These are phyloP conservation scores for Sitta europaea DNA, from an alignment of 2,113 vertebrate species.

Conservation along the genomic window DNA sequence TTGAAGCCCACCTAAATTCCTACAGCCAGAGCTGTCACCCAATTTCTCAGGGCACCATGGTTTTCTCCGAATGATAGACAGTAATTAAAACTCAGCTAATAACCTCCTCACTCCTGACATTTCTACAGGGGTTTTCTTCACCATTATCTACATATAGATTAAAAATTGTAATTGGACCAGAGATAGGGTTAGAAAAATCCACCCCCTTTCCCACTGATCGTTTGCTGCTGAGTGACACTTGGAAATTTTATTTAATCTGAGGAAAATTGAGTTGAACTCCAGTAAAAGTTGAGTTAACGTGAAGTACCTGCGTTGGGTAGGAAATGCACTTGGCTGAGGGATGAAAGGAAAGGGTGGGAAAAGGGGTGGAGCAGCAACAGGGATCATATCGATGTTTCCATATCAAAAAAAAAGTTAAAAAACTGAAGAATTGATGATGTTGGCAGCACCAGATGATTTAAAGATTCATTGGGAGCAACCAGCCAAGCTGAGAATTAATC, in stretches of 20 bases:
- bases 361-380: neutral
- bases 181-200: conserved; percentile 88
- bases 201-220: conserved; percentile 77
- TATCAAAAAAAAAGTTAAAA: neutral
- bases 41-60: conserved; percentile 70
- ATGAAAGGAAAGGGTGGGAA: neutral
- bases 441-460: neutral
- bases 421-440: neutral
- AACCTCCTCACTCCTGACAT: conserved; percentile 95
- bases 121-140: conserved; percentile 90
- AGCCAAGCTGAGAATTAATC: neutral
- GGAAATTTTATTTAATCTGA: conserved; percentile 87
- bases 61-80: conserved; percentile 87
- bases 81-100: conserved; percentile 98
- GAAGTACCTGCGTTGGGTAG: conserved; percentile 34
- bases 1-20: conserved; percentile 25
- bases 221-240: conserved; percentile 85
- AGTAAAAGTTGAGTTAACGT: conserved; percentile 74
- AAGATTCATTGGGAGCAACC: neutral
- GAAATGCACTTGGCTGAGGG: neutral
- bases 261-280: conserved; percentile 90
- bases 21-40: conserved; percentile 45
- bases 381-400: neutral
- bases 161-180: conserved; percentile 93
- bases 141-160: conserved; percentile 99